phyloP scores from a whole-genome alignment of 2,888 invertebrate genomes.

The Alentia gelatinosa region DNA sequence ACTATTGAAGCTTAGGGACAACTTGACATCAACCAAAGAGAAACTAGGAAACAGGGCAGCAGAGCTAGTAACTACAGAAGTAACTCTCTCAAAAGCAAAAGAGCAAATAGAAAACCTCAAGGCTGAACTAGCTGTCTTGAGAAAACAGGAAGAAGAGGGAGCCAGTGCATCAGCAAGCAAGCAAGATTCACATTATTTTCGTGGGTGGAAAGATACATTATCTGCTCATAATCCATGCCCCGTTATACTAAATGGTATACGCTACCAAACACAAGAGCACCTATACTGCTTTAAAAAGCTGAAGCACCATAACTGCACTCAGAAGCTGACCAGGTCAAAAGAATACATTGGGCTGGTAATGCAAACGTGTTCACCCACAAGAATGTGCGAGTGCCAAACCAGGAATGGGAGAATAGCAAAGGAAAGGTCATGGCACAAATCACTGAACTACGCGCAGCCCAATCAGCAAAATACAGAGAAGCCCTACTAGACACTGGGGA shows the following conservation, averaged over 20 bases:
- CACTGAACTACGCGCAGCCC: neutral
- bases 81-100: neutral
- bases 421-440: neutral
- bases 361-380: neutral
- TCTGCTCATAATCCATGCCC: neutral
- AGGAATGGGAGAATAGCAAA: neutral
- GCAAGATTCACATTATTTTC: neutral
- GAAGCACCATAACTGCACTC: neutral
- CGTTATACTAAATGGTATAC: neutral
- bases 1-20: neutral
- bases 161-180: neutral
- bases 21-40: neutral
- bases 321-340: neutral
- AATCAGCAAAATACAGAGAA: neutral
- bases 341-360: neutral
- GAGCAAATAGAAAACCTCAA: neutral
- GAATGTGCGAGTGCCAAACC: neutral
- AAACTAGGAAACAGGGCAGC: neutral
- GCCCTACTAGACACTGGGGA: neutral
- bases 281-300: neutral
- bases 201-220: constrained; percentile 3
- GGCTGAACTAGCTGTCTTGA: neutral
- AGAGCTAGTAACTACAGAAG: neutral
- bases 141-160: neutral
- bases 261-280: neutral